A percentile compares a stretch with the other conserved stretches of the same genome.
These are phyloP conservation scores for Gorsachius magnificus DNA, from an alignment of 2,797 vertebrate genomes.

Conservation along the genomic window DNA sequence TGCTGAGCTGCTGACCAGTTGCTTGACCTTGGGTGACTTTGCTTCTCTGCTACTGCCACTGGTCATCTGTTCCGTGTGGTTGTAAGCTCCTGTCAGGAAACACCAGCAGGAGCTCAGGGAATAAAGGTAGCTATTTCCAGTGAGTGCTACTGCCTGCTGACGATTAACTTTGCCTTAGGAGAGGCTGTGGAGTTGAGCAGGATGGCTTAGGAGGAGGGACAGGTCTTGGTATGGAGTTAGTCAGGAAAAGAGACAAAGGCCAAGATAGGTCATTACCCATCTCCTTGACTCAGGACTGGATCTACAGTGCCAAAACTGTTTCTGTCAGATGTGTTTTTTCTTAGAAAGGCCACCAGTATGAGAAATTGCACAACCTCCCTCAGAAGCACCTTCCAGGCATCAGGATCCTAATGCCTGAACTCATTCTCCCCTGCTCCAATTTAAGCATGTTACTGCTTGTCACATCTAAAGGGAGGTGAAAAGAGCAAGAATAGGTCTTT, in stretches of 20 bases:
- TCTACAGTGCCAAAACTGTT: neutral
- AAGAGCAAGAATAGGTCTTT: neutral
- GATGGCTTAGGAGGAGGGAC: neutral
- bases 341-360: neutral
- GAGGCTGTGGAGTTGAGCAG: rapidly evolving
- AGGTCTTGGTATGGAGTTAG: neutral
- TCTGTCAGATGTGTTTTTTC: neutral
- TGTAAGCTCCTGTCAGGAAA: neutral
- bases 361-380: neutral
- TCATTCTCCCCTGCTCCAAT: neutral
- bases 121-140: neutral
- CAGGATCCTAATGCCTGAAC: neutral
- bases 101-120: neutral
- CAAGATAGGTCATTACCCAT: neutral
- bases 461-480: neutral
- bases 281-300: neutral
- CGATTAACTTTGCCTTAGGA: neutral
- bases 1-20: neutral
- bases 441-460: neutral
- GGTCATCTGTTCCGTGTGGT: neutral
- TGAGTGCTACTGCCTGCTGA: neutral
- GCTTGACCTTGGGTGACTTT: neutral
- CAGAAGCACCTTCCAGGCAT: neutral
- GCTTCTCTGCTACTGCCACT: neutral
- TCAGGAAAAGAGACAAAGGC: neutral